Conservation (phyloP, 2,888 invertebrate genomes). For the Leptogaster cylindrica region DNA sequence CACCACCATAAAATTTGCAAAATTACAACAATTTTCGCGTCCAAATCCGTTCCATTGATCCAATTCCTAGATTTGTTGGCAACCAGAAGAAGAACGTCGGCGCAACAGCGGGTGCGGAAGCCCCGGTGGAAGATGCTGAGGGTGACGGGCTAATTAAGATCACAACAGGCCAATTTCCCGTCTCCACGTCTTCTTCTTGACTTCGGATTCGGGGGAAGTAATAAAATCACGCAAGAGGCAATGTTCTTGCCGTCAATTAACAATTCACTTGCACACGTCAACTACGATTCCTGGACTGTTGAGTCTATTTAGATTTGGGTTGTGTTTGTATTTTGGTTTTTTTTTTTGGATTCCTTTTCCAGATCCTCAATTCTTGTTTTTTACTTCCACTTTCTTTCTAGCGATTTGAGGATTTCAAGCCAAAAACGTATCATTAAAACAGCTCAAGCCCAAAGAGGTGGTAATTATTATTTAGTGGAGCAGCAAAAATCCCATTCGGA, state of each 20-base stretch:
- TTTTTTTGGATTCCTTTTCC: not conserved
- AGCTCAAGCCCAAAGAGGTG: not conserved
- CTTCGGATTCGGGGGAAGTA: not conserved
- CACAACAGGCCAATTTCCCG: not conserved
- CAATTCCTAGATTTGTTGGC: too few relatives aligned
- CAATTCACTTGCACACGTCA: slow-evolving; percentile 23
- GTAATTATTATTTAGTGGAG: not conserved
- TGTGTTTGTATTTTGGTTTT: too few relatives aligned
- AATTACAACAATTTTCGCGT: slow-evolving; percentile 6
- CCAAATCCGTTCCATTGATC: slow-evolving; percentile 29
- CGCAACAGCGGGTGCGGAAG: not conserved
- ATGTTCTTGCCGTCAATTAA: slow-evolving; percentile 19
- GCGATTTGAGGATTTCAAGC: slow-evolving; percentile 1
- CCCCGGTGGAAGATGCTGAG: not conserved
- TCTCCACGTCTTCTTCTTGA: not conserved
- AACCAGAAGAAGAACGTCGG: not conserved
- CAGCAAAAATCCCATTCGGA: slow-evolving; percentile 2
- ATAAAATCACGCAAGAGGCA: not conserved
- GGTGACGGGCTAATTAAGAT: slow-evolving; percentile 3
- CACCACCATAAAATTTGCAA: slow-evolving; percentile 16
- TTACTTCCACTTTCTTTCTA: slow-evolving; percentile 11
- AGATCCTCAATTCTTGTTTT: not conserved
- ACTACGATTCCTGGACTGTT: not conserved
- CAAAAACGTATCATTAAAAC: slow-evolving; percentile 1
- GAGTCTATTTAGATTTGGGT: too few relatives aligned